Conservation (phyloP, 92 coral and sea anemone genomes). For the Galaxea fascicularis region DNA sequence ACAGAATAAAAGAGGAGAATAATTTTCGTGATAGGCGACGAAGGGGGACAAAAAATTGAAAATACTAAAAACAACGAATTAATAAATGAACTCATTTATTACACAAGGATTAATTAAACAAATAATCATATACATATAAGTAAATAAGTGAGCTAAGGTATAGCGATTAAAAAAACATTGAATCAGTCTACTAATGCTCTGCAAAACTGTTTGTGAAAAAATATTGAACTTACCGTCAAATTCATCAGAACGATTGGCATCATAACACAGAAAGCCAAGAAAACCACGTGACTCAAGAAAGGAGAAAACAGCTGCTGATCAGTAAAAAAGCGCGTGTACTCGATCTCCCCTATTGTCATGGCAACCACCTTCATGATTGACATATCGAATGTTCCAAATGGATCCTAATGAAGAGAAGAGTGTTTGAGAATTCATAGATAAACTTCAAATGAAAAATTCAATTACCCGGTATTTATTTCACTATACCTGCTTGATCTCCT, state of each 20-base stretch:
- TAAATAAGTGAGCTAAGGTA: too few species aligned
- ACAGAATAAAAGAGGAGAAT: too few species aligned
- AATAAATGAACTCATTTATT: too few species aligned
- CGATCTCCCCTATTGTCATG: constrained; percentile 87
- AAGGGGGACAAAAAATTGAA: too few species aligned
- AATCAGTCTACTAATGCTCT: neutral
- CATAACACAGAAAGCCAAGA: constrained; percentile 67
- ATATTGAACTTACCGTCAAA: constrained; percentile 46
- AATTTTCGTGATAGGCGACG: too few species aligned
- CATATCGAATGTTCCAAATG: constrained; percentile 48
- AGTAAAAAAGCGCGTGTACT: constrained; percentile 82
- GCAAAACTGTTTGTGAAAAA: too few species aligned
- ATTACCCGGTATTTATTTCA: neutral
- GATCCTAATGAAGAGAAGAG: constrained; percentile 43
- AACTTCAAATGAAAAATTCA: too few species aligned
- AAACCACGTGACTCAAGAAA: constrained; percentile 58
- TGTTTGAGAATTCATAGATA: neutral
- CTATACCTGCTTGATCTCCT: constrained; percentile 30
- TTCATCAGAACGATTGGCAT: constrained; percentile 85
- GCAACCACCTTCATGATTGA: constrained; percentile 76
- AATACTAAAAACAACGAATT: too few species aligned
- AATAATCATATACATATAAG: too few species aligned
- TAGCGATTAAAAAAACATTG: too few species aligned
- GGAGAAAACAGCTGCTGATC: constrained; percentile 70
- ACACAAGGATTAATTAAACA: too few species aligned